Conservation (phyloP, 2,113 vertebrate species). For the Chaetodon auriga region DNA sequence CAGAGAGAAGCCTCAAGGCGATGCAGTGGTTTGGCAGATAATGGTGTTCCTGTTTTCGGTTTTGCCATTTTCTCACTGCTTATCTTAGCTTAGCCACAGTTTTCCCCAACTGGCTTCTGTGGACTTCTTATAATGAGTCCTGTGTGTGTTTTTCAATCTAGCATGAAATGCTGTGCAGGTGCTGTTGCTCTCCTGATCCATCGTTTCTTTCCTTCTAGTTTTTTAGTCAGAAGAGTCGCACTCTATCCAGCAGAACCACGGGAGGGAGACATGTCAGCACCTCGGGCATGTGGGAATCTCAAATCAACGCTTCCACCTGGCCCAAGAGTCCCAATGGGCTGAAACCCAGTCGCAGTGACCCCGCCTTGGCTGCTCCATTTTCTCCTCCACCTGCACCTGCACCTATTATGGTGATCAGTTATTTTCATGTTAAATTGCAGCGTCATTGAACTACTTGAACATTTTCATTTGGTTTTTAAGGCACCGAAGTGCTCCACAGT, state of each 20-base stretch:
- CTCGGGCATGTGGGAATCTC: conserved; percentile 87
- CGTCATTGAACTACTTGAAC: not conserved
- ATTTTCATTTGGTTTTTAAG: not conserved
- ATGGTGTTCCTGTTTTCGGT: not conserved
- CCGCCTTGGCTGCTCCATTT: conserved; percentile 80
- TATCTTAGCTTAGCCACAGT: not conserved
- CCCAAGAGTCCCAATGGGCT: conserved; percentile 80
- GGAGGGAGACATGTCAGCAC: conserved; percentile 80
- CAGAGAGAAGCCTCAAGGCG: not conserved
- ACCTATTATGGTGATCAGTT: conserved; percentile 34
- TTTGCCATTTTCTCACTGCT: not conserved
- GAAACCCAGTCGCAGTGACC: conserved; percentile 90
- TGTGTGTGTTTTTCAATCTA: not conserved
- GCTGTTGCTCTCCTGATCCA: not conserved
- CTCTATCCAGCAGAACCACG: conserved; percentile 31
- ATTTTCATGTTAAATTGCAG: not conserved
- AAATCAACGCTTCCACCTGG: conserved; percentile 63
- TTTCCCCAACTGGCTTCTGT: not conserved
- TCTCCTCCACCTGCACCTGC: not conserved
- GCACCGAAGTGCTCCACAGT: not conserved
- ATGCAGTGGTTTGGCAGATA: conserved; percentile 3
- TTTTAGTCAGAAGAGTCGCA: conserved; percentile 45
- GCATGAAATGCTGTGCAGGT: not conserved
- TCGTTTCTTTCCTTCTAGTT: conserved; percentile 30
- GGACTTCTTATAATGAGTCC: not conserved